These are phyloP conservation scores for Gobionotothen gibberifrons DNA, from an alignment of 2,797 vertebrate species.

Conservation along the genomic window DNA sequence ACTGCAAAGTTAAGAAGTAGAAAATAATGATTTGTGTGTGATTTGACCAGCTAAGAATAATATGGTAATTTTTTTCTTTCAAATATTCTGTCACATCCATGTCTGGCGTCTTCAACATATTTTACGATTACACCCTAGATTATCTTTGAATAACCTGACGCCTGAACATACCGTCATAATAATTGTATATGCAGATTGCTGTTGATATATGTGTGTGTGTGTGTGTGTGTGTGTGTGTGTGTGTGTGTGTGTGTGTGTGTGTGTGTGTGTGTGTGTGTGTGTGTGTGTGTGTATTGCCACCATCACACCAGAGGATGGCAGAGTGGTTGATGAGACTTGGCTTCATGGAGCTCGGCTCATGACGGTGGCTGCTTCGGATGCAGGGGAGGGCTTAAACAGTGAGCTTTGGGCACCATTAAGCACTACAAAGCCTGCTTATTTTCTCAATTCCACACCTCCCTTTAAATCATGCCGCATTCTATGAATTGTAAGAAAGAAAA, in stretches of 20 bases:
- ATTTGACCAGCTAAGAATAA: neutral
- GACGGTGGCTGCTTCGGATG: conserved; percentile 70
- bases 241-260: conserved; percentile 9
- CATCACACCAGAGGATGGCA: conserved; percentile 83
- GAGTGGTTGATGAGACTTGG: conserved; percentile 79
- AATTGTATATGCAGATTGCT: conserved; percentile 16
- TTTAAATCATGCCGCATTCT: conserved; percentile 75
- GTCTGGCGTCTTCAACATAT: neutral
- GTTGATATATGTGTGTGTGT: conserved; percentile 48
- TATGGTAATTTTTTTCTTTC: neutral
- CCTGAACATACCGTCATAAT: neutral
- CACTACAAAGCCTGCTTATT: conserved; percentile 79
- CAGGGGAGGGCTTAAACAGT: conserved; percentile 73
- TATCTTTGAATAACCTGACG: neutral
- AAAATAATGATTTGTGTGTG: neutral
- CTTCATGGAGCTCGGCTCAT: conserved; percentile 64
- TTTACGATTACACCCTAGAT: neutral
- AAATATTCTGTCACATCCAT: neutral
- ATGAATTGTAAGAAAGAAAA: conserved; percentile 73
- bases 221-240: conserved; percentile 43
- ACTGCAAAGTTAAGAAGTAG: neutral
- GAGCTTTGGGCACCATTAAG: conserved; percentile 78
- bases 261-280: conserved; percentile 4
- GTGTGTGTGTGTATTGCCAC: conserved; percentile 76
- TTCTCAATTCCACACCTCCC: conserved; percentile 73